Conservation (phyloP, 2,797 vertebrate genomes). For the Sebastes melanostomus region DNA sequence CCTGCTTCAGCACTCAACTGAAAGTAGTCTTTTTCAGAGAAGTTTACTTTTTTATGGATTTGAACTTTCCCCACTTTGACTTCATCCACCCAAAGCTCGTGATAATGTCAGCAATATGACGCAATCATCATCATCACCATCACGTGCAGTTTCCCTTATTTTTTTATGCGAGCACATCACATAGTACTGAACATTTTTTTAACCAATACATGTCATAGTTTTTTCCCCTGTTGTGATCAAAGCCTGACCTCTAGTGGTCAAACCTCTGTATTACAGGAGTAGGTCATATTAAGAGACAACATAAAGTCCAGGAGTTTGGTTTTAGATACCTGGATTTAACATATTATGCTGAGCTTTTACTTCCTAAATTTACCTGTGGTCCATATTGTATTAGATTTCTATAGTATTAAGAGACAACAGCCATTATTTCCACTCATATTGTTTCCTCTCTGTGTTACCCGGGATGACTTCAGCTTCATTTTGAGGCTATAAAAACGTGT, state of each 20-base stretch:
- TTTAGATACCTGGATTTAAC: not conserved
- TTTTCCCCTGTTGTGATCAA: not conserved
- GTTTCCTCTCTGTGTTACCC: not conserved
- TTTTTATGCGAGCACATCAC: not conserved
- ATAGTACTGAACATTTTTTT: not conserved
- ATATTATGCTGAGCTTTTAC: not conserved
- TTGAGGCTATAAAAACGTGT: too few relatives aligned
- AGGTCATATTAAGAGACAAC: not conserved
- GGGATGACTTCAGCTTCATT: not conserved
- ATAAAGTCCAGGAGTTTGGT: too few relatives aligned
- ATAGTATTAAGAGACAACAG: not conserved
- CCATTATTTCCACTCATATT: not conserved
- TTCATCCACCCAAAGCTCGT: not conserved
- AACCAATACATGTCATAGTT: fast-evolving
- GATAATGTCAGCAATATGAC: not conserved
- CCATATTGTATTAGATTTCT: not conserved
- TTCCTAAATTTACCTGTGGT: not conserved
- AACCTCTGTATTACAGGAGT: not conserved
- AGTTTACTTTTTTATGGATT: not conserved
- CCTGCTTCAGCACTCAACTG: too few relatives aligned
- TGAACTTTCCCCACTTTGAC: not conserved
- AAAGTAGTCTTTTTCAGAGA: not conserved
- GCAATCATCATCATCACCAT: not conserved
- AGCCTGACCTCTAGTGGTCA: conserved; percentile 51
- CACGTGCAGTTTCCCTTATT: not conserved